Evolutionary conservation across 2,888 invertebrate species (phyloP).

Genomic region (Tenthredo distinguenda): DNA sequence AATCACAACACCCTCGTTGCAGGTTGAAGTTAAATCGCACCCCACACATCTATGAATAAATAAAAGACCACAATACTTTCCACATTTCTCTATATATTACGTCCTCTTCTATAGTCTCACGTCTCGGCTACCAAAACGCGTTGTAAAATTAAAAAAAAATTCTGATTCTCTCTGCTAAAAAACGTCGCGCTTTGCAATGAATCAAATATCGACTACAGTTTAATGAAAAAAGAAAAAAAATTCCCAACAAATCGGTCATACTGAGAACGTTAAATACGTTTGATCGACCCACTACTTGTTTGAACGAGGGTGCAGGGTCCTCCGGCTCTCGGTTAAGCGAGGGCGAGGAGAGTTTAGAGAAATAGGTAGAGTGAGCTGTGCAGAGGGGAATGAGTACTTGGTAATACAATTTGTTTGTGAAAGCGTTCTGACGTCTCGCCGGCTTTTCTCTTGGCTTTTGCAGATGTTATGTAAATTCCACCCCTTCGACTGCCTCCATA

Average conservation of each 20-base stretch:
- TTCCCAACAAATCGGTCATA: background rate
- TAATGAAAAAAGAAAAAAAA: background rate
- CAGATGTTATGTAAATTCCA: constrained; percentile 33
- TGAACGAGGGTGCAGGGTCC: background rate
- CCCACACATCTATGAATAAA: background rate
- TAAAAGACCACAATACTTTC: background rate
- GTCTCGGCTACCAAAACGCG: no score
- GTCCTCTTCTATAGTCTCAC: background rate
- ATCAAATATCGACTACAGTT: background rate
- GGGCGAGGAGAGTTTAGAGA: background rate
- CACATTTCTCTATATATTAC: background rate
- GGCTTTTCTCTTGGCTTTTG: constrained; percentile 35
- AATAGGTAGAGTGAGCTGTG: background rate
- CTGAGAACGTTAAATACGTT: constrained; percentile 7
- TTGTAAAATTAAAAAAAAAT: background rate
- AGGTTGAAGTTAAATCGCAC: background rate
- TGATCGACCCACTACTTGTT: constrained; percentile 36
- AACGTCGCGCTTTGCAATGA: background rate
- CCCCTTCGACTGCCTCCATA: background rate
- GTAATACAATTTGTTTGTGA: constrained; percentile 50
- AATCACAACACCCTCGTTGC: background rate
- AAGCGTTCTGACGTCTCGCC: constrained; percentile 44
- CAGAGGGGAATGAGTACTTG: constrained; percentile 14
- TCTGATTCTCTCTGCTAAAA: background rate
- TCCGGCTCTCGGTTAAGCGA: constrained; percentile 11